A percentile compares a stretch with the other conserved stretches of the same genome.
These are phyloP conservation scores for Microtus oregoni DNA, from an alignment of 2,113 vertebrate genomes.

Conservation along the genomic window DNA sequence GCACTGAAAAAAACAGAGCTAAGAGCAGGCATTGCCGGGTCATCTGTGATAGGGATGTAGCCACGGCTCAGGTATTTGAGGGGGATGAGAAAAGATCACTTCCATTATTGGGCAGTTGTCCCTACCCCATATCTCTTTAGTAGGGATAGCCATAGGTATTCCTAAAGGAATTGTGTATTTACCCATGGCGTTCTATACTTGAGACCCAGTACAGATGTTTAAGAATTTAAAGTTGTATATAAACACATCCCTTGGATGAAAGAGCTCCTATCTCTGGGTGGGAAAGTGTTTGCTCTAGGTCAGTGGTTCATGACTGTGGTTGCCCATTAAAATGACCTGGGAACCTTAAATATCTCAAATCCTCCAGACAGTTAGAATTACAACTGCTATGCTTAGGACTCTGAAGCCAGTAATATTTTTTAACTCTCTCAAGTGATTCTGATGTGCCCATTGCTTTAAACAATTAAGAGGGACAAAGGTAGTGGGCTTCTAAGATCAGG, in stretches of 20 bases:
- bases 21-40: background rate
- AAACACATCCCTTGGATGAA: background rate
- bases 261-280: background rate
- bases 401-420: background rate
- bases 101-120: background rate
- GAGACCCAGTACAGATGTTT: background rate
- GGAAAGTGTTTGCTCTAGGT: background rate
- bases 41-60: background rate
- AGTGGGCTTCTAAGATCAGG: background rate
- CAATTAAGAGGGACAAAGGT: background rate
- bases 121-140: background rate
- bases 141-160: background rate
- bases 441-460: background rate
- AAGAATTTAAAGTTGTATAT: background rate
- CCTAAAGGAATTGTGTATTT: background rate
- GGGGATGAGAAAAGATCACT: background rate
- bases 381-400: background rate
- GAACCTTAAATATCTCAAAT: constrained; percentile 34
- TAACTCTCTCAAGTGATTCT: background rate
- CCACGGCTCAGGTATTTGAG: background rate
- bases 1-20: background rate
- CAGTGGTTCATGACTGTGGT: background rate
- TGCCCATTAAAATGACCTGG: background rate
- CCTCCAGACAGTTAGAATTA: background rate
- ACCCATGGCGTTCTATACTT: background rate